Evolutionary conservation across 2,113 vertebrate genomes (phyloP), one percentile per base, ranked within the genome.

Genomic region (Petromus typicus): DNA sequence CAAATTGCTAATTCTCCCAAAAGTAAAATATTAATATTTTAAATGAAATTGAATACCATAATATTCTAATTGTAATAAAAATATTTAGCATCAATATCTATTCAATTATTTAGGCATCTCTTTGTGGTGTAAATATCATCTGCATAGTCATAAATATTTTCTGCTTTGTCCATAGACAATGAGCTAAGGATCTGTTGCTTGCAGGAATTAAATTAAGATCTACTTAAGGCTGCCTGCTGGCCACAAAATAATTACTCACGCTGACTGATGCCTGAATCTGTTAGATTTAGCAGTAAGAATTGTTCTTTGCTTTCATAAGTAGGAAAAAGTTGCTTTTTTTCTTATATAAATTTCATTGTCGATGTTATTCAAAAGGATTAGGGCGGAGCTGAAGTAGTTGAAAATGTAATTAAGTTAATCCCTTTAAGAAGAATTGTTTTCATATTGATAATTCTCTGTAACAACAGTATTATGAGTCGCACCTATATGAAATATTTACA

Each of bases 371-470:
- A 95, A 97, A 89, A 97, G 93, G 97, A 97, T 98, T 98, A 98
- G 89, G 69, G 2, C 59, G 83, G 64, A 96, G 90, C 86, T 96
- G 95, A 95, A 96, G 93, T 93, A 88, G 95, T 91, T 96, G 96
- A 96, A 98, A 98, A 96, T 96, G 51, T 97, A 98, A 98, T 96
- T 98, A 98, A 97, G 78, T 57, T 97, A 96, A 97, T 98, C 94
- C 86, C 87, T 97, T 96, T 96, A 97, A 97, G 94, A 97, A 90
- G 88, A 97, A 98, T 97, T 98, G 73, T 96, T 98, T 98, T 97
- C 89, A 27, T 96, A 87, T 85, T 95, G 89, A 87, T 22, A 91
- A 94, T 93, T 95, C 82, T 90, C 81, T 86, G 10, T 93, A 93
- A 94, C 69, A 95, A 94, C 91, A 84, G 80, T 94, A 94, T 93